Conservation (phyloP, 2,797 vertebrate genomes). For the Pampus argenteus region DNA sequence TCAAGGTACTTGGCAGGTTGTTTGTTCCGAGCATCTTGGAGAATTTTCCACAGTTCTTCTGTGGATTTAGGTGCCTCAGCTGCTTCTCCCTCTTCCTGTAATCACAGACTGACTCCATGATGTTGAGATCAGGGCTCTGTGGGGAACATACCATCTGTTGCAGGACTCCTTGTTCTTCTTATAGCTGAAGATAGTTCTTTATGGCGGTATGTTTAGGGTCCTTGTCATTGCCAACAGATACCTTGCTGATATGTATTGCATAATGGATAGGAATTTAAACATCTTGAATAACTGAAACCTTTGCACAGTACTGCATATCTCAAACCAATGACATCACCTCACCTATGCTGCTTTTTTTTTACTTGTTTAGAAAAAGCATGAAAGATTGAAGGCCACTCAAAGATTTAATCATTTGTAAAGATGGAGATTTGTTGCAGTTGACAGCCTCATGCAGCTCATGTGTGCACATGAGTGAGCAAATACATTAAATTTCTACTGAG, state of each 20-base stretch:
- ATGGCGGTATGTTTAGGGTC: background rate
- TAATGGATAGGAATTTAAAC: background rate
- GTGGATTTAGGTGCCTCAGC: too few species aligned
- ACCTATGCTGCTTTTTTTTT: background rate
- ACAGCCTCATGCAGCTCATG: background rate
- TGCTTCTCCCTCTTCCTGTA: too few species aligned
- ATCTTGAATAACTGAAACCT: background rate
- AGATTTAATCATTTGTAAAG: background rate
- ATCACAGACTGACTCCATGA: too few species aligned
- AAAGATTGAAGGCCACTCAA: background rate
- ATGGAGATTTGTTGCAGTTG: background rate
- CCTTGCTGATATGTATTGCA: background rate
- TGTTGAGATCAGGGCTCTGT: too few species aligned
- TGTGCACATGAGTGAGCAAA: background rate
- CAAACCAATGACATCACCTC: background rate
- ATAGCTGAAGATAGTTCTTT: too few species aligned
- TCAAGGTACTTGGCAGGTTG: too few species aligned
- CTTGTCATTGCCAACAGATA: background rate
- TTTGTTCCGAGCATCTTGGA: too few species aligned
- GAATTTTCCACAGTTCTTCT: too few species aligned
- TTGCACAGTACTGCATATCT: background rate
- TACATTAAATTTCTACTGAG: background rate
- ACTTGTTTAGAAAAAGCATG: background rate
- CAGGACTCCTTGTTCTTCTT: too few species aligned
- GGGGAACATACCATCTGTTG: too few species aligned